These are phyloP conservation scores for Dioctria linearis DNA, from an alignment of 2,888 invertebrate genomes.

Conservation along the genomic window DNA sequence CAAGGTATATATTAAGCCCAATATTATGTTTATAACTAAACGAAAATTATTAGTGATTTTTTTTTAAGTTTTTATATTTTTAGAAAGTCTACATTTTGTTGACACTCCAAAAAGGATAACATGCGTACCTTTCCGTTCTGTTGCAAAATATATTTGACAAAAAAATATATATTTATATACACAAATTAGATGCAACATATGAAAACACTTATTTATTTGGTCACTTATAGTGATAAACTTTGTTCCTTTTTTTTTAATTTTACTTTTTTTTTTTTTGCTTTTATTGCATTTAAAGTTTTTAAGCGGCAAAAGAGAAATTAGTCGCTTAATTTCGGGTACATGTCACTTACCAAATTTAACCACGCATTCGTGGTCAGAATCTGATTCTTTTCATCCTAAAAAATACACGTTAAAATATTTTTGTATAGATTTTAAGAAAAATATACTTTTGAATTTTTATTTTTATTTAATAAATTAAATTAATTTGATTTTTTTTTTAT, in stretches of 20 bases:
- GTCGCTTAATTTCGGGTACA: constrained; percentile 68
- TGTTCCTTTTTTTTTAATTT: not conserved
- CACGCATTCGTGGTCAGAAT: constrained; percentile 98
- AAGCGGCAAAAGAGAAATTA: constrained; percentile 39
- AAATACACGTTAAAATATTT: constrained; percentile 64
- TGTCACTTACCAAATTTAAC: constrained; percentile 96
- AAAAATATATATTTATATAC: constrained; percentile 37
- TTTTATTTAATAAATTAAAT: constrained; percentile 52
- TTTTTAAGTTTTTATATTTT: constrained; percentile 13
- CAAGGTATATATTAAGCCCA: too few relatives aligned
- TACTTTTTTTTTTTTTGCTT: constrained; percentile 26
- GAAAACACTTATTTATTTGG: constrained; percentile 36
- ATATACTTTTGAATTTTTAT: constrained; percentile 54
- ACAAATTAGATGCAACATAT: constrained; percentile 45
- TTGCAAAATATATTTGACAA: not conserved
- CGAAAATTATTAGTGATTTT: not conserved
- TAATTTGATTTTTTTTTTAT: constrained; percentile 50
- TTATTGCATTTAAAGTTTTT: constrained; percentile 30
- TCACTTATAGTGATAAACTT: not conserved
- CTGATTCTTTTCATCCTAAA: constrained; percentile 99
- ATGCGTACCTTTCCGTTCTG: constrained; percentile 28
- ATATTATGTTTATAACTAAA: too few relatives aligned
- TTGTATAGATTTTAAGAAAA: constrained; percentile 39
- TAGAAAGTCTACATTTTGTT: constrained; percentile 4
- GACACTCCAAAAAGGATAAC: constrained; percentile 37